phyloP scores from a whole-genome alignment of 2,888 invertebrate species.

The Horisme vitalbata region DNA sequence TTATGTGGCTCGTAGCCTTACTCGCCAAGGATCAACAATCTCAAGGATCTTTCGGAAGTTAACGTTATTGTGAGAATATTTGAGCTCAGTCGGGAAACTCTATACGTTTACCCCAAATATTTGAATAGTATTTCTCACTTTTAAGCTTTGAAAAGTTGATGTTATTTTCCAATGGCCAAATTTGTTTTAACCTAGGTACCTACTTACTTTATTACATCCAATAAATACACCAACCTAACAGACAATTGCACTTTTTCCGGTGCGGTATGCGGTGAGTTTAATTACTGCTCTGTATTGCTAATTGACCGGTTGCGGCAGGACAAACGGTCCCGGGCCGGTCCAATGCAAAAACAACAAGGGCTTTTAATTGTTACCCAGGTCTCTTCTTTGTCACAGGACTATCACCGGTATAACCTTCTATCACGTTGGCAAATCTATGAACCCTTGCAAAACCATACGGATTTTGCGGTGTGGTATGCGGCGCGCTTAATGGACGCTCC shows the following conservation, averaged over 20 bases:
- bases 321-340: no score
- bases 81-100: conserved; percentile 13
- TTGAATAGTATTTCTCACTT: conserved; percentile 1
- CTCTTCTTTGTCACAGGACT: no score
- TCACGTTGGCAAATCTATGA: not conserved
- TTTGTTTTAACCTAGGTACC: no score
- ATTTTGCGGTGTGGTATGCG: conserved; percentile 58
- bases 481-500: conserved; percentile 61
- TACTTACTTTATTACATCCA: no score
- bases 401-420: no score
- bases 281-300: conserved; percentile 64
- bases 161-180: no score
- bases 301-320: conserved; percentile 62
- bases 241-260: conserved; percentile 56
- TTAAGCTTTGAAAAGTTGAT: no score
- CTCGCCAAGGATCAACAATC: conserved; percentile 25
- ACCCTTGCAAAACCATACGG: conserved; percentile 7
- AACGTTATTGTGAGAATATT: conserved; percentile 25
- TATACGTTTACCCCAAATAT: conserved; percentile 17
- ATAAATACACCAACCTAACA: no score
- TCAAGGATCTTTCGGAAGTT: conserved; percentile 24
- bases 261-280: conserved; percentile 57
- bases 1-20: not conserved
- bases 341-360: no score
- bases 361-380: no score